A percentile compares a stretch with the other conserved stretches of the same genome.
Evolutionary conservation across 2,113 vertebrate species (phyloP).

Genomic region (Mystacornis crossleyi): DNA sequence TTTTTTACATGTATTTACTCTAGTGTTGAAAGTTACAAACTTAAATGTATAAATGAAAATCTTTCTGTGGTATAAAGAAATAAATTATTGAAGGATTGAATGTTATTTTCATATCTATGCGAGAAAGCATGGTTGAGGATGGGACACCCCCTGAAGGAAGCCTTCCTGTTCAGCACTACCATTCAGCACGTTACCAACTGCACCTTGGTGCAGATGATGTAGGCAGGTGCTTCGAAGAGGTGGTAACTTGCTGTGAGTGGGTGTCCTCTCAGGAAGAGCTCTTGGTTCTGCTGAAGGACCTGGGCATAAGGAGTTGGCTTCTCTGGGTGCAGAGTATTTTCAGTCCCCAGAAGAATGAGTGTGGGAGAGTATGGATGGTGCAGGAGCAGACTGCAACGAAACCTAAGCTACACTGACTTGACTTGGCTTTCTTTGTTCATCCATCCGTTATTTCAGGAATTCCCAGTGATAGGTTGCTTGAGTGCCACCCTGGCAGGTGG

Average conservation of each 20-base stretch:
- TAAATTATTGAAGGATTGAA: constrained; percentile 78
- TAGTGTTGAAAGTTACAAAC: constrained; percentile 34
- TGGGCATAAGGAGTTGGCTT: neutral
- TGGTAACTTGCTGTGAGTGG: neutral
- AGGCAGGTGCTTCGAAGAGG: neutral
- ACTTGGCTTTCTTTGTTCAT: neutral
- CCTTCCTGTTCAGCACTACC: neutral
- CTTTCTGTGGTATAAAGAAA: constrained; percentile 53
- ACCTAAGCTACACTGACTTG: neutral
- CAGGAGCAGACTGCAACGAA: neutral
- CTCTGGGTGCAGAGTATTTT: neutral
- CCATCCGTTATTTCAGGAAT: neutral
- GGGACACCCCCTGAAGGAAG: neutral
- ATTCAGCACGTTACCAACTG: neutral
- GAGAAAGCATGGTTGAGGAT: neutral
- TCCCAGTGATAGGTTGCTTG: neutral
- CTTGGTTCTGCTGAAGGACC: neutral
- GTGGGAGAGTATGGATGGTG: neutral
- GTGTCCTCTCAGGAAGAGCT: neutral
- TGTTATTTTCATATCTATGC: neutral
- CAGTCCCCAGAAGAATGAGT: neutral
- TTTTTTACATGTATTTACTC: constrained; percentile 28
- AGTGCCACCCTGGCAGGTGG: neutral
- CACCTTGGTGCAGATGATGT: neutral
- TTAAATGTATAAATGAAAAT: constrained; percentile 61